Evolutionary conservation across 2,888 invertebrate genomes (phyloP), one percentile per base, ranked within the genome.

Genomic region (Apodemia zela): DNA sequence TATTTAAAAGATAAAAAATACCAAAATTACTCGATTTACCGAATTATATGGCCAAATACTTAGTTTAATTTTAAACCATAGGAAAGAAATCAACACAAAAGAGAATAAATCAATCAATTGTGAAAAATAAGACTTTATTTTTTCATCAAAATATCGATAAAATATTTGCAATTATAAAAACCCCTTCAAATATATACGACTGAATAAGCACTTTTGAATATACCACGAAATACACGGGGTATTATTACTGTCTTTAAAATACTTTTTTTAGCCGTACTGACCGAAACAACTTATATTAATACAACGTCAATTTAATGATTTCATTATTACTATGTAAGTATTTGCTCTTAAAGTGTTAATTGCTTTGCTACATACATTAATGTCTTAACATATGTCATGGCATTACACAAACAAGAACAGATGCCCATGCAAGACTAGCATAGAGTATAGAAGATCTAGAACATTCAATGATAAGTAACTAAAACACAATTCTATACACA

Each of bases 361-460:
- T 51, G 13, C 13, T 13, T 51, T 51, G 11, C 21, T 51, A 47
- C 38, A 13, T 15, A 38, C 38, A 38, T 38, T 38, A 38, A 15
- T 47, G 47, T 47, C 17, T 47, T 47, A 47, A 47, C 6, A 13
- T 49, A 54, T 25, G 25, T 54, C 54, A 54, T 54, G 54, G 54
- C 13, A 21, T 15, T 54, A 21, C 25, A 54, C 25, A 54, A 54
- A 25, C 11, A 25, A 25, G 49, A 49, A 49, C 17, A 11, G n/a
- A 8, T 18, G 25, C 15, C 13, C 5, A 25, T 54, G 13, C 15
- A 54, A 54, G 54, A 54, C 15, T 25, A 25, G 54, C 21, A 25
- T 15, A 25, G 54, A 7, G 15, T n/a, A 15, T 42, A 5, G 25
- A 18, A 25, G 54, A 54, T 21, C 25, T 15, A 54, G 54, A 54